These are phyloP conservation scores for Montipora cactus DNA, from an alignment of 64 coral and sea anemone genomes.

Conservation along the genomic window DNA sequence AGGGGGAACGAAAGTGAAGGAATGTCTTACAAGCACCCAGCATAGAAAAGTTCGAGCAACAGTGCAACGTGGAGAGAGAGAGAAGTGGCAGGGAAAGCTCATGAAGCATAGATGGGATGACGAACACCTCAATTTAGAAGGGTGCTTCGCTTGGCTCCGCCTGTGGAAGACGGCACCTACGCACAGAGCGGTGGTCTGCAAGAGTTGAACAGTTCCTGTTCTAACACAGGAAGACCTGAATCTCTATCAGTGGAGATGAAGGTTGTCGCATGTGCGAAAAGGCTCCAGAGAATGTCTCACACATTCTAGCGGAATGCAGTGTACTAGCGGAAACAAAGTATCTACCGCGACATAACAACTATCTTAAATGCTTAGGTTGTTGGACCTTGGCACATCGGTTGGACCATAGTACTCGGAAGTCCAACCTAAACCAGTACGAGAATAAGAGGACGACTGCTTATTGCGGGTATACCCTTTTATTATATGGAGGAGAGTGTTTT, in stretches of 20 bases:
- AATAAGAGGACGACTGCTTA: neutral
- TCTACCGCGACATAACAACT: neutral
- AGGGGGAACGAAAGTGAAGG: neutral
- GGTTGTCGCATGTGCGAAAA: slow-evolving; percentile 26
- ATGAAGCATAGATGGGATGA: too few relatives aligned
- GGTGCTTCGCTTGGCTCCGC: too few relatives aligned
- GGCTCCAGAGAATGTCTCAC: neutral
- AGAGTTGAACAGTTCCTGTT: neutral
- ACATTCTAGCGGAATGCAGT: neutral
- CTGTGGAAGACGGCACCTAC: slow-evolving; percentile 9
- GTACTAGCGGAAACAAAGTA: neutral
- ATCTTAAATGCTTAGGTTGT: neutral
- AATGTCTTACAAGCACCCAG: neutral
- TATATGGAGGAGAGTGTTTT: too few relatives aligned
- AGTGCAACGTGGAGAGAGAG: neutral
- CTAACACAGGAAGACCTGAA: slow-evolving; percentile 2
- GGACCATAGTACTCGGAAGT: neutral
- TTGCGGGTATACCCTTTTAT: neutral
- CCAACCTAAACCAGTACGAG: neutral
- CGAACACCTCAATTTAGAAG: too few relatives aligned
- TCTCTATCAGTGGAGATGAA: neutral
- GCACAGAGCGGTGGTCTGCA: neutral
- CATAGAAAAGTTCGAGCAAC: neutral
- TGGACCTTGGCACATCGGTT: neutral
- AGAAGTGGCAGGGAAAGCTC: slow-evolving; percentile 28